phyloP scores from a whole-genome alignment of 2,888 invertebrate species.

The Bellardia pandia region DNA sequence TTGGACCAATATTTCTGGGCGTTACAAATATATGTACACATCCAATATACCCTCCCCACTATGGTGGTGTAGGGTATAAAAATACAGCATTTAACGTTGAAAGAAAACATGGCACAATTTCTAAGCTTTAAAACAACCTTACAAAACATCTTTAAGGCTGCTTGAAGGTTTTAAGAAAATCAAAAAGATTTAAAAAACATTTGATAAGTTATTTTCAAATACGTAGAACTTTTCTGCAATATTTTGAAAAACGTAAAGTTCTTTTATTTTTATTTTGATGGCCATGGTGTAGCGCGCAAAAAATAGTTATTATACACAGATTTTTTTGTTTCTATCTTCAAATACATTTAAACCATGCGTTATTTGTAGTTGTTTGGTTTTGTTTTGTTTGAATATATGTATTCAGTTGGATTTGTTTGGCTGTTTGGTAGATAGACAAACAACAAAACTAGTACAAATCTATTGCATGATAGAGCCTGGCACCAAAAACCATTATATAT shows the following conservation, averaged over 20 bases:
- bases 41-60: no score
- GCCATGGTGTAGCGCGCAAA: conserved; percentile 1
- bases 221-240: no score
- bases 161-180: no score
- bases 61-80: no score
- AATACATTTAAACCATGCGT: conserved; percentile 48
- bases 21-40: no score
- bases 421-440: conserved; percentile 55
- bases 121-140: background rate
- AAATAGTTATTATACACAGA: background rate
- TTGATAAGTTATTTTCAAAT: no score
- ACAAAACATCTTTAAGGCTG: no score
- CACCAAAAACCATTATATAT: conserved; percentile 64
- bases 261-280: background rate
- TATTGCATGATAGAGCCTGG: conserved; percentile 65
- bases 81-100: conserved; percentile 36
- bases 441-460: conserved; percentile 64
- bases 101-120: background rate
- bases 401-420: conserved; percentile 50
- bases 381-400: conserved; percentile 35
- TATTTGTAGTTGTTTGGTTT: conserved; percentile 54
- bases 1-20: no score
- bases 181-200: no score
- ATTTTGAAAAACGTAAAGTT: no score
- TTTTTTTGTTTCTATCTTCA: background rate